Conservation (phyloP, 2,113 vertebrate genomes). For the Labrus mixtus region DNA sequence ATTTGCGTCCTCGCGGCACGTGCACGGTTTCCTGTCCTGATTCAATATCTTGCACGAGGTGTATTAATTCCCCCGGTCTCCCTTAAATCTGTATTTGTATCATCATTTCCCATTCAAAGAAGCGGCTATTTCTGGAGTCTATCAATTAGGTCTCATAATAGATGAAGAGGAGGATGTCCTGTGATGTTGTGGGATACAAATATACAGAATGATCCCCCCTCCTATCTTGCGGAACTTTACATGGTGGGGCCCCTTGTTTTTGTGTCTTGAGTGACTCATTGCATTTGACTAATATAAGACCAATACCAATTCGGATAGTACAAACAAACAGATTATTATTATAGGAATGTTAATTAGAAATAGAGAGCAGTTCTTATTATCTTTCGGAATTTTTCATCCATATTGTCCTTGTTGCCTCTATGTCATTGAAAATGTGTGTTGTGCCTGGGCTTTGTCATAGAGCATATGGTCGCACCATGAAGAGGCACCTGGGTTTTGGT, state of each 20-base stretch:
- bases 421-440: slow-evolving; percentile 17
- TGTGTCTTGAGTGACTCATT: slow-evolving; percentile 25
- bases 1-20: slow-evolving; percentile 17
- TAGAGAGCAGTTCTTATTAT: background rate
- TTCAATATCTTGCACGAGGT: slow-evolving; percentile 11
- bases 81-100: slow-evolving; percentile 64
- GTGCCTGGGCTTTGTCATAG: slow-evolving; percentile 31
- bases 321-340: no score
- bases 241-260: no score
- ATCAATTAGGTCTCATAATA: slow-evolving; percentile 69
- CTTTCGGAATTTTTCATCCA: background rate
- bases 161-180: slow-evolving; percentile 42
- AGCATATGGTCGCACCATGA: slow-evolving; percentile 63
- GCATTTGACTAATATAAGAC: slow-evolving; percentile 3
- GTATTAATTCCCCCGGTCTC: slow-evolving; percentile 46
- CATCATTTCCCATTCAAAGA: slow-evolving; percentile 65
- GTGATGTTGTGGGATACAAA: slow-evolving; percentile 7
- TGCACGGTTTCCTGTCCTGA: slow-evolving; percentile 10
- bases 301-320: no score
- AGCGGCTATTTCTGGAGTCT: slow-evolving; percentile 62
- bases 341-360: background rate
- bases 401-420: background rate
- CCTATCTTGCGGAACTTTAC: background rate
- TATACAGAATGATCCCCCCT: background rate
- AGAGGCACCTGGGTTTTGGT: slow-evolving; percentile 11